phyloP scores from a whole-genome alignment of 2,888 invertebrate species.

The Tiliacea citrago region DNA sequence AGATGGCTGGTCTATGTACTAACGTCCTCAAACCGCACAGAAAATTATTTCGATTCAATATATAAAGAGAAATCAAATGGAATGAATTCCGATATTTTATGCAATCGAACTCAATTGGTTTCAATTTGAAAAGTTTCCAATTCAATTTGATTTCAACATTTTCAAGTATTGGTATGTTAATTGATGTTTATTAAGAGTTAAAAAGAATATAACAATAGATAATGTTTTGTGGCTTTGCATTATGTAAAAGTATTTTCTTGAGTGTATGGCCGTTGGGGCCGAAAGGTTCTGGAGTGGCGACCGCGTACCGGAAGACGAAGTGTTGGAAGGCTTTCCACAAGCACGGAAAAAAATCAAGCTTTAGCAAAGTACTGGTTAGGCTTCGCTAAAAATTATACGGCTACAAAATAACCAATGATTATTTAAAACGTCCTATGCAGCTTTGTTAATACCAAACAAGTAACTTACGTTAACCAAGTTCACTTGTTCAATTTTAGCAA shows the following conservation, averaged over 20 bases:
- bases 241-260: background rate
- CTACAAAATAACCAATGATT: no score
- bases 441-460: no score
- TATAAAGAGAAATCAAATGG: conserved; percentile 58
- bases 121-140: conserved; percentile 47
- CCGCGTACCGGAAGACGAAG: no score
- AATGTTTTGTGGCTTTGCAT: background rate
- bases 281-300: no score
- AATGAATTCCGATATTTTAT: conserved; percentile 52
- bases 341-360: no score
- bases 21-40: conserved; percentile 8
- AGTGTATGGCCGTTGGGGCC: background rate
- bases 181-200: conserved; percentile 13
- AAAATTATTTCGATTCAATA: conserved; percentile 38
- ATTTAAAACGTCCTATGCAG: no score
- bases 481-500: no score
- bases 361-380: no score
- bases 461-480: no score
- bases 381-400: no score
- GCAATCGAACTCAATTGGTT: conserved; percentile 54
- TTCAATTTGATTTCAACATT: conserved; percentile 40
- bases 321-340: no score
- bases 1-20: background rate
- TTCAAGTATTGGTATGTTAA: conserved; percentile 21
- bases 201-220: background rate